Base-by-base conservation (phyloP, 2,113 vertebrate genomes). In the Aphyosemion australe region DNA sequence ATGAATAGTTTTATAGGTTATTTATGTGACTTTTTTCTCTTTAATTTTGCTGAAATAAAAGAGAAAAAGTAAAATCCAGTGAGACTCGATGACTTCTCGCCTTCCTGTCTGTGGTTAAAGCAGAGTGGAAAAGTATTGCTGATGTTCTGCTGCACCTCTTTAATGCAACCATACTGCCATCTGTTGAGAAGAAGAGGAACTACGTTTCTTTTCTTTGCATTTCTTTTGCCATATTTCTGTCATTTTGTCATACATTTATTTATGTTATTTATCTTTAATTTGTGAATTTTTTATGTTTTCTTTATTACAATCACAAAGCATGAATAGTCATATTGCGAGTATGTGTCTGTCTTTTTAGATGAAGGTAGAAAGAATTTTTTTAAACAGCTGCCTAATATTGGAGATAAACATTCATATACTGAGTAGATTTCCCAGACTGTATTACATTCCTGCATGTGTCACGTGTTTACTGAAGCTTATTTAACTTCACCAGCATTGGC, bases 91-190 rank as follows among this genome's bases (percentile, higher is more conserved):
- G 42, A 54, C 72, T 47, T 79, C 59, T 76, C 39, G 42, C 65
- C 49, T 54, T 41, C 41, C 59, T 65, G 57, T 61, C 42, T 54
- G 34, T 20, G 46, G 19, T 61, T 20, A 60, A 43, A 67, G 41
- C 56, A 65, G 51, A 63, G 54, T 60, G 26, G 26, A 57, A 41
- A 34, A 47, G 56, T 67, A 41, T n/a, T 53, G 39, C 50, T 45
- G 21, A 26, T 12, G 0, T 58, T 32, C 43, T 41, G 14, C 11
- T 32, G 14, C 10, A 18, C 31, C n/a, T 75, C 72, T 94, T 94
- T 89, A 91, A 55, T 92, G 96, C 88, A 88, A 93, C 91, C 92
- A 95, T 78, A 95, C 94, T 96, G 95, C 95, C 96, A 97, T 95
- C 96, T 97, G 91, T 94, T 93, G 95, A 92, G 82, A 45, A 16